Evolutionary conservation across 2,888 invertebrate species (phyloP).

Genomic region (Willowsia nigromaculata): DNA sequence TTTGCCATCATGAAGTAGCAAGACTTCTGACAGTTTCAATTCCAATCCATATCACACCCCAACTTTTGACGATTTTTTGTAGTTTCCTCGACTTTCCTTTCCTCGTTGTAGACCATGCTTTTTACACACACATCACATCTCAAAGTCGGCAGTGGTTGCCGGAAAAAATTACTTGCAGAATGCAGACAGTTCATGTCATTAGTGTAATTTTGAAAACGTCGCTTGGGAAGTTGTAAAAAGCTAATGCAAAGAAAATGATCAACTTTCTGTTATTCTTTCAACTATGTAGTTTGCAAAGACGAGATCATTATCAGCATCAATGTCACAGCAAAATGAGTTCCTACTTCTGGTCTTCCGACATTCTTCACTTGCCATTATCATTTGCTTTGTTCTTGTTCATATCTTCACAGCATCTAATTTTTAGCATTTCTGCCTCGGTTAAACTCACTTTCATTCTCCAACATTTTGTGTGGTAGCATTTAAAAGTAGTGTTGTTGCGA

Average conservation of each 20-base stretch:
- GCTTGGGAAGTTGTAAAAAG: background rate
- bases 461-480: background rate
- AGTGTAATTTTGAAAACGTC: background rate
- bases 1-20: background rate
- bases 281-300: background rate
- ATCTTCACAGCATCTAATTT: background rate
- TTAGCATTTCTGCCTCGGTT: background rate
- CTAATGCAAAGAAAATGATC: too few relatives aligned
- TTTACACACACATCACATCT: too few relatives aligned
- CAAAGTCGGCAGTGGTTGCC: too few relatives aligned
- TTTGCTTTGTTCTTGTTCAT: background rate
- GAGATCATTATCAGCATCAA: slow-evolving; percentile 5
- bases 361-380: too few relatives aligned
- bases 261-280: background rate
- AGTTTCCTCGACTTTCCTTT: too few relatives aligned
- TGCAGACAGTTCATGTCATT: slow-evolving; percentile 15
- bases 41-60: background rate
- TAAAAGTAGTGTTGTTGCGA: too few relatives aligned
- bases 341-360: too few relatives aligned
- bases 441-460: background rate
- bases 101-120: too few relatives aligned
- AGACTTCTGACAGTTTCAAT: slow-evolving; percentile 7
- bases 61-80: too few relatives aligned
- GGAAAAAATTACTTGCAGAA: background rate
- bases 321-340: background rate